Evolutionary conservation across 2,888 invertebrate genomes (phyloP).

Genomic region (Euphydryas editha): DNA sequence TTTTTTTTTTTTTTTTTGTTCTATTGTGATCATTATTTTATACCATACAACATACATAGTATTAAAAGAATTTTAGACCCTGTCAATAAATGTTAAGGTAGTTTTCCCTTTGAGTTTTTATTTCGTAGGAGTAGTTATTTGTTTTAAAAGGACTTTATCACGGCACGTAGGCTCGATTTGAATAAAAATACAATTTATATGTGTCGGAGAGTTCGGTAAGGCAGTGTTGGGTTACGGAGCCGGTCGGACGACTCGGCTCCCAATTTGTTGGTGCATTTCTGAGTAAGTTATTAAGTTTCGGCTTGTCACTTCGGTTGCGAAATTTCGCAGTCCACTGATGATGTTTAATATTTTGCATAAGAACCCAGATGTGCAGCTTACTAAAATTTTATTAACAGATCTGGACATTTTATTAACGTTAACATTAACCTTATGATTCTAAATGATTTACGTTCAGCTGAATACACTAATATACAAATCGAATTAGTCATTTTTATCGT

Average conservation of each 20-base stretch:
- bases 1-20: slow-evolving; percentile 47
- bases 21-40: slow-evolving; percentile 56
- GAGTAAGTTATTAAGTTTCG: slow-evolving; percentile 84
- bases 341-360: slow-evolving; percentile 47
- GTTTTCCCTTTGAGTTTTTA: slow-evolving; percentile 50
- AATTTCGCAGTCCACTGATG: slow-evolving; percentile 74
- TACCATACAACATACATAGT: slow-evolving; percentile 2
- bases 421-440: not conserved
- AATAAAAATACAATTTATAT: slow-evolving; percentile 84
- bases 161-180: slow-evolving; percentile 80
- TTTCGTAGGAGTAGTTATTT: slow-evolving; percentile 65
- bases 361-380: slow-evolving; percentile 24
- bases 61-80: slow-evolving; percentile 50
- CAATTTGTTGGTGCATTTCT: slow-evolving; percentile 81
- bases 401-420: slow-evolving; percentile 2
- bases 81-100: slow-evolving; percentile 54
- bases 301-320: slow-evolving; percentile 80
- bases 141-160: slow-evolving; percentile 79
- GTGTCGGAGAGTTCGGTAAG: slow-evolving; percentile 76
- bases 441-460: not conserved
- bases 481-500: not conserved
- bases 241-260: slow-evolving; percentile 74
- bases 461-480: slow-evolving; percentile 1
- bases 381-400: slow-evolving; percentile 6
- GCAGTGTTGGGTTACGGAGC: slow-evolving; percentile 79